phyloP scores from a whole-genome alignment of 2,797 vertebrate genomes.

The Cryptoprocta ferox region DNA sequence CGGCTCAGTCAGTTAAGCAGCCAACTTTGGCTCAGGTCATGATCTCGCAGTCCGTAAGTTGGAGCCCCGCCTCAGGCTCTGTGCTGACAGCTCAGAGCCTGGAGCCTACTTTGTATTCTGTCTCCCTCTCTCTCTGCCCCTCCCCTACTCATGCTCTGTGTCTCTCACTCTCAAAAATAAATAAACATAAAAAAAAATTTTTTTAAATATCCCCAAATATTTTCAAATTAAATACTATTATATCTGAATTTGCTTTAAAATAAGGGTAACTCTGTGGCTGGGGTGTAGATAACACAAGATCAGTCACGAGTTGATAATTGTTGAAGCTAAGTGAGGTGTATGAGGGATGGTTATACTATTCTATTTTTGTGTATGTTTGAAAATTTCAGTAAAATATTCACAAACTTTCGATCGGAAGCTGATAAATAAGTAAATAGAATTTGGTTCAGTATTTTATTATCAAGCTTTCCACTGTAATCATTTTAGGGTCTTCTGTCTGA shows the following conservation, averaged over 20 bases:
- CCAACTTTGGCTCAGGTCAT: no score
- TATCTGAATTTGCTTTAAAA: neutral
- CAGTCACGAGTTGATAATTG: neutral
- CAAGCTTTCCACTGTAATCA: neutral
- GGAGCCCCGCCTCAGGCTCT: no score
- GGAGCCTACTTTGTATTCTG: no score
- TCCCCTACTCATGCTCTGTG: no score
- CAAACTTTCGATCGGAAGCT: neutral
- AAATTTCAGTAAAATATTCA: slow-evolving; percentile 16
- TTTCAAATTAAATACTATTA: neutral
- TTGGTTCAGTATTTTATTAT: slow-evolving; percentile 7
- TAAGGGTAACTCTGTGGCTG: neutral
- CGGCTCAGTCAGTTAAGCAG: no score
- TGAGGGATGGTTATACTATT: neutral
- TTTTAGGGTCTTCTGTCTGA: neutral
- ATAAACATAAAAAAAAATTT: no score
- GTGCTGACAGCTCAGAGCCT: no score
- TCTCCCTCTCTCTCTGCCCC: no score
- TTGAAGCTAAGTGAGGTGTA: neutral
- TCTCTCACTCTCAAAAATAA: no score
- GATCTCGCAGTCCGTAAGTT: no score
- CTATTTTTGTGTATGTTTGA: neutral
- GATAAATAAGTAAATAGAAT: slow-evolving; percentile 2
- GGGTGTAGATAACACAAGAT: neutral
- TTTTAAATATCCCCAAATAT: neutral